Evolutionary conservation across 2,113 vertebrate genomes (phyloP).

Genomic region (Pycnonotus jocosus): DNA sequence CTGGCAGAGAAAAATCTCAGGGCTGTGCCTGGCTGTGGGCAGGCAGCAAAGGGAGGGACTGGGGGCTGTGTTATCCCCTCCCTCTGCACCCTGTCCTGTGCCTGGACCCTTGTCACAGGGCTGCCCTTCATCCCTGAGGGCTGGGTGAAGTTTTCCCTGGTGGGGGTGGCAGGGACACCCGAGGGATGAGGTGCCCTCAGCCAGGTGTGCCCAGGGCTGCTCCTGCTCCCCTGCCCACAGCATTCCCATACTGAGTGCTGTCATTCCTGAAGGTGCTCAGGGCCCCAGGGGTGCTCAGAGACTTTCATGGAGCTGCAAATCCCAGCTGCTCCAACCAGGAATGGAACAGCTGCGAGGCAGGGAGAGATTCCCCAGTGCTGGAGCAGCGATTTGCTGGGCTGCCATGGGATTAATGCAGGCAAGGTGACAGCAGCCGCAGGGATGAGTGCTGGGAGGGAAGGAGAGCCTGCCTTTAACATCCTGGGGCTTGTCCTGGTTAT

Average conservation of each 20-base stretch:
- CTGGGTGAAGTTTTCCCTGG: neutral
- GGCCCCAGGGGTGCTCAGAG: neutral
- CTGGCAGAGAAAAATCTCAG: neutral
- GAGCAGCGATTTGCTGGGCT: neutral
- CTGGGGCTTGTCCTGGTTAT: neutral
- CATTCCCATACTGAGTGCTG: neutral
- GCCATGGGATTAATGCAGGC: neutral
- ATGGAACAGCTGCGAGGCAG: neutral
- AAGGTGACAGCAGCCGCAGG: neutral
- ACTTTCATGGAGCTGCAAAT: neutral
- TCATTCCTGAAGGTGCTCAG: neutral
- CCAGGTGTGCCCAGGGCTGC: neutral
- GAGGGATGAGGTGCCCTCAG: neutral
- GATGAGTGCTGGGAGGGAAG: neutral
- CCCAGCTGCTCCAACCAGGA: neutral
- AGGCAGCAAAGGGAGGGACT: accelerated
- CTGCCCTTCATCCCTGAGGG: neutral
- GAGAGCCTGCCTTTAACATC: neutral
- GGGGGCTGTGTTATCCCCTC: neutral
- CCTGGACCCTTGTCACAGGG: neutral
- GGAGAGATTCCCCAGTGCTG: neutral
- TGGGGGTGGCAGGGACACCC: neutral
- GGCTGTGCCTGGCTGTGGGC: neutral
- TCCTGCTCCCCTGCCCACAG: neutral
- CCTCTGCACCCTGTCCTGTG: neutral